These are phyloP conservation scores for Pilophorus perplexus DNA, from an alignment of 2,888 invertebrate genomes.

Conservation along the genomic window DNA sequence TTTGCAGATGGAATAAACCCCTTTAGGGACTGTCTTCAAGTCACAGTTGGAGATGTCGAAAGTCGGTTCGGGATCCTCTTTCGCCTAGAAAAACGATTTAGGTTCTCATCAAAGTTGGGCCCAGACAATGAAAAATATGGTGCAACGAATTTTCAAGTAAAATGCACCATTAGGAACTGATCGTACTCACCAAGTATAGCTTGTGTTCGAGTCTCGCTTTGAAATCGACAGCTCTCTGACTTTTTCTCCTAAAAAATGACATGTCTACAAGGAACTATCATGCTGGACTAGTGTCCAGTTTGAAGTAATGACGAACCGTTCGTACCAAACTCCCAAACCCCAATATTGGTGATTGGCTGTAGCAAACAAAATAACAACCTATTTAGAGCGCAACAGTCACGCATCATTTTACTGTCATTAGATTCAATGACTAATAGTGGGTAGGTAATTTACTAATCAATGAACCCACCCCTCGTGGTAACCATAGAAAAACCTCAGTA, in stretches of 20 bases:
- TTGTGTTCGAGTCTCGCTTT: slow-evolving; percentile 62
- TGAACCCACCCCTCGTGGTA: too few relatives aligned
- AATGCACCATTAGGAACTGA: too few relatives aligned
- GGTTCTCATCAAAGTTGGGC: neutral
- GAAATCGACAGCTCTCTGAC: slow-evolving; percentile 55
- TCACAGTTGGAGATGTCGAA: slow-evolving; percentile 80
- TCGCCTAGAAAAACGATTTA: slow-evolving; percentile 56
- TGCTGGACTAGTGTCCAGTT: slow-evolving; percentile 2
- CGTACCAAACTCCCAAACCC: too few relatives aligned
- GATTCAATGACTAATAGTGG: too few relatives aligned
- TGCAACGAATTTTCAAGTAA: neutral
- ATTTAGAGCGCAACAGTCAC: too few relatives aligned
- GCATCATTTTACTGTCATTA: too few relatives aligned
- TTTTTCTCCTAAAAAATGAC: slow-evolving; percentile 47
- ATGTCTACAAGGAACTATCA: slow-evolving; percentile 26
- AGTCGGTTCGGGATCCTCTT: slow-evolving; percentile 75
- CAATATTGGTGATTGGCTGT: too few relatives aligned
- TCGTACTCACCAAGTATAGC: slow-evolving; percentile 60
- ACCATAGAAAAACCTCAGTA: too few relatives aligned
- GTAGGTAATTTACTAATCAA: too few relatives aligned
- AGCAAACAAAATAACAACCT: too few relatives aligned
- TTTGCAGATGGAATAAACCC: slow-evolving; percentile 75
- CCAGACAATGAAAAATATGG: neutral
- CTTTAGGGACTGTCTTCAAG: slow-evolving; percentile 69
- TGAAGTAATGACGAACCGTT: too few relatives aligned